Evolutionary conservation across 2,797 vertebrate species (phyloP), one percentile per base, ranked within the genome.

Genomic region (Loris lydekkerianus): DNA sequence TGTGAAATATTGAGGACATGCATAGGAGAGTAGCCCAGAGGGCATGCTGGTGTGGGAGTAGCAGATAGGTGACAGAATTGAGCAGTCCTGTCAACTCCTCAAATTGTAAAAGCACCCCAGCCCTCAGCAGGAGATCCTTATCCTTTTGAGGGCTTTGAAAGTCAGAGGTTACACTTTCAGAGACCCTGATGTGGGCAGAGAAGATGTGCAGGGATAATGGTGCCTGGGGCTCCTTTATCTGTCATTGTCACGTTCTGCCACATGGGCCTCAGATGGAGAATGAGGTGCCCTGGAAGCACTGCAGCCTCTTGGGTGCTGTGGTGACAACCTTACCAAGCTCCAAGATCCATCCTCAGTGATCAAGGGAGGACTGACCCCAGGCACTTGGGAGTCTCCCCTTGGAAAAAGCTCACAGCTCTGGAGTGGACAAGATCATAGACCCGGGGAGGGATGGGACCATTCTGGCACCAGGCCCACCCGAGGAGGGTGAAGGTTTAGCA

Each of bases 381-480:
- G n/a, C 18, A 43, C 81, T 77, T 46, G 46, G 46, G 15, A 11
- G 13, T n/a, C 46, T 4, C 17, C 3, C 63, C 63, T 14, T 65
- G 63, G 5, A 25, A 21, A 49, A 65, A 6, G 58, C 49, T 85
- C 93, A 53, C 0, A 3, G 76, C 18, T 58, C 61, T 1, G 29
- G 21, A n/a, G 13, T 40, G 56, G 69, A 69, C 15, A 15, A 4
- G 37, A 7, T 80, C 2, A 2, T 18, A 61, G 86, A 34, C 46
- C 1, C 0, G 1, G 15, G 70, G 20, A 6, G 1, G 10, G 63
- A 23, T 0, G 6, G 63, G 29, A 31, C 11, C 1, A 0, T 15
- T 29, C n/a, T 23, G 15, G 77, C 5, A 7, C 37, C 34, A 11
- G 3, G 2, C 63, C 43, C 17, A 0, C 0, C 0, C 27, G 69